Evolutionary conservation across 2,888 invertebrate genomes (phyloP).

Genomic region (Lagria hirta): DNA sequence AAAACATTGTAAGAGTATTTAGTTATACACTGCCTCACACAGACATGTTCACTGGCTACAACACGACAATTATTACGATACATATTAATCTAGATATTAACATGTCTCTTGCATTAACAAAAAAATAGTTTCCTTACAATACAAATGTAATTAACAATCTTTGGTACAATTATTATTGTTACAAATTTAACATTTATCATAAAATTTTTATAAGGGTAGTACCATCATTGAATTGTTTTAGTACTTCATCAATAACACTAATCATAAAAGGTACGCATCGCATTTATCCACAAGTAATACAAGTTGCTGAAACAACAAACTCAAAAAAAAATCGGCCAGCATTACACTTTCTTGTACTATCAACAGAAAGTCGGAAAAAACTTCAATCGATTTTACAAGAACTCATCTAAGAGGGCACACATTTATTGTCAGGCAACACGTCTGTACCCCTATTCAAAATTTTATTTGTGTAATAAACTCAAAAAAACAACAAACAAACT

Average conservation of each 20-base stretch:
- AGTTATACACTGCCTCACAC: conserved; percentile 38
- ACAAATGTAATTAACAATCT: conserved; percentile 39
- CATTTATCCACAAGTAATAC: too few species aligned
- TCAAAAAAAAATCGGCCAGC: conserved; percentile 21
- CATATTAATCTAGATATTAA: conserved; percentile 32
- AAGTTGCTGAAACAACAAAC: conserved; percentile 20
- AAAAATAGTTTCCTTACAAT: conserved; percentile 26
- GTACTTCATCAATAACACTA: conserved; percentile 7
- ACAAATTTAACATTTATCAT: conserved; percentile 28
- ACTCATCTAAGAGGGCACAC: conserved; percentile 22
- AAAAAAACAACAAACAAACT: conserved; percentile 19
- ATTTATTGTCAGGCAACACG: conserved; percentile 26
- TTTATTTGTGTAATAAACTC: conserved; percentile 20
- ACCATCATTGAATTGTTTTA: conserved; percentile 4
- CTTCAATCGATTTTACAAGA: too few species aligned
- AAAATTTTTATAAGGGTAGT: conserved; percentile 34
- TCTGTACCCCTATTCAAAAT: conserved; percentile 31
- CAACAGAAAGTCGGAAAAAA: conserved; percentile 20
- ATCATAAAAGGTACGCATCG: too few species aligned
- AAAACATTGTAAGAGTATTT: conserved; percentile 35
- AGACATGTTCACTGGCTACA: conserved; percentile 41
- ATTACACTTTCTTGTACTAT: conserved; percentile 24
- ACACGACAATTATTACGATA: conserved; percentile 40
- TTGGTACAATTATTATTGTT: conserved; percentile 39
- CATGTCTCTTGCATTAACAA: conserved; percentile 23